These are phyloP conservation scores for Melanotaenia trifasciata DNA, from an alignment of 2,797 vertebrate genomes.

Conservation along the genomic window DNA sequence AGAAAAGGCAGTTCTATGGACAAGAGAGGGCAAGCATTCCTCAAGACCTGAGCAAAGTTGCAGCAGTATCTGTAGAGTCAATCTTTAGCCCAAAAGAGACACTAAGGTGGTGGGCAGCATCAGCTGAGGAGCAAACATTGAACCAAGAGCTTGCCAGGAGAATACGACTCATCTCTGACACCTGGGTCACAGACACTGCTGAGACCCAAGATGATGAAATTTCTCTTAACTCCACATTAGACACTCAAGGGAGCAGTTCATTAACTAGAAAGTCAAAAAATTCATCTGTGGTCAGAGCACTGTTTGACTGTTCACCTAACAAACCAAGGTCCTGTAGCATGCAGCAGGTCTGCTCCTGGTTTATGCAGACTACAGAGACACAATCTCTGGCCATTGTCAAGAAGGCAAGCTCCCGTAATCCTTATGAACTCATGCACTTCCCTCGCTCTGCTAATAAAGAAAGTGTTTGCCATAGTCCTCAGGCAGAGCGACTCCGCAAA, in stretches of 20 bases:
- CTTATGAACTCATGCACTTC: constrained; percentile 89
- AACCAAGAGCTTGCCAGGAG: constrained; percentile 89
- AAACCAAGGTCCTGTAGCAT: constrained; percentile 86
- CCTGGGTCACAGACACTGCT: constrained; percentile 88
- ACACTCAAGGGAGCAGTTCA: constrained; percentile 56
- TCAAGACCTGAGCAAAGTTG: constrained; percentile 76
- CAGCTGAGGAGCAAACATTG: constrained; percentile 86
- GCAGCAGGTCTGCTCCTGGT: constrained; percentile 94
- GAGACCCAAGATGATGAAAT: constrained; percentile 72
- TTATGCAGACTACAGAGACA: constrained; percentile 99
- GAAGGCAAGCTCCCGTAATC: constrained; percentile 91
- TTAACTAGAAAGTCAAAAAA: constrained; percentile 67
- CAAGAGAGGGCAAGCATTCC: constrained; percentile 38
- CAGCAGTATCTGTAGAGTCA: constrained; percentile 86
- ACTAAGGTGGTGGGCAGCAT: constrained; percentile 92
- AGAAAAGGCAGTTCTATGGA: constrained; percentile 35
- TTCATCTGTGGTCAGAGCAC: constrained; percentile 88
- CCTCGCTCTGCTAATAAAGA: constrained; percentile 83
- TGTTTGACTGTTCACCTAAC: constrained; percentile 88
- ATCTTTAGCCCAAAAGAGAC: constrained; percentile 87
- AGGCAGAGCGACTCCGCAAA: constrained; percentile 89
- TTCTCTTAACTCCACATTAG: constrained; percentile 46
- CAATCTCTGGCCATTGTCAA: constrained; percentile 93
- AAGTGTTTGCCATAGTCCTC: constrained; percentile 86
- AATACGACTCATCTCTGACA: constrained; percentile 90